Evolutionary conservation across 1,140 invertebrate genomes (phyloP).

Genomic region (Harlomillsia oculata): DNA sequence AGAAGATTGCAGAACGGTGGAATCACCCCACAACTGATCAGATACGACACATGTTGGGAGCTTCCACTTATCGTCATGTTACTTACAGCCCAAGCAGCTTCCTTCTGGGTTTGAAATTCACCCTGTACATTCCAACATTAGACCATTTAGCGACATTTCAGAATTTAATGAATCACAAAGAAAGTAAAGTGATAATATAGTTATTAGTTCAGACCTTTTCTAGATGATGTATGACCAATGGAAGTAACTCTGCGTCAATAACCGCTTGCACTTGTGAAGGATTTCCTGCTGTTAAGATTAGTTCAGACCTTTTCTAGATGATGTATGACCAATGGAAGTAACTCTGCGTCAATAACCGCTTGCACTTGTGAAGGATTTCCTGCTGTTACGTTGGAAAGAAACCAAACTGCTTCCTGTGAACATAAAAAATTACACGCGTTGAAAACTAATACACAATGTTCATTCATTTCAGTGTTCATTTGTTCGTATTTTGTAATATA

Average conservation of each 20-base stretch:
- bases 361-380: constrained; percentile 96
- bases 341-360: constrained; percentile 86
- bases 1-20: constrained; percentile 81
- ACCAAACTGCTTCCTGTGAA: constrained; percentile 90
- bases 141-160: too few relatives aligned
- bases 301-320: constrained; percentile 76
- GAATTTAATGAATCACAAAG: too few relatives aligned
- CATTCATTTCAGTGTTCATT: constrained; percentile 4
- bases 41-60: constrained; percentile 69
- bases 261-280: constrained; percentile 94
- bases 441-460: constrained; percentile 12
- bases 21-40: constrained; percentile 82
- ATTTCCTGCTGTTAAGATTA: constrained; percentile 97
- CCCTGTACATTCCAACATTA: constrained; percentile 51
- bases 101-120: constrained; percentile 98
- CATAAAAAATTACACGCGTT: constrained; percentile 11
- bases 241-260: constrained; percentile 86
- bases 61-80: constrained; percentile 97
- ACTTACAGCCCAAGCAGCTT: constrained; percentile 97
- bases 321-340: constrained; percentile 88
- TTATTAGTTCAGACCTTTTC: constrained; percentile 46
- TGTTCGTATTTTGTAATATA: background rate
- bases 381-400: constrained; percentile 96
- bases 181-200: too few relatives aligned
- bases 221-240: constrained; percentile 88